phyloP scores from a whole-genome alignment of 2,113 vertebrate genomes.

The Aptenodytes patagonicus region DNA sequence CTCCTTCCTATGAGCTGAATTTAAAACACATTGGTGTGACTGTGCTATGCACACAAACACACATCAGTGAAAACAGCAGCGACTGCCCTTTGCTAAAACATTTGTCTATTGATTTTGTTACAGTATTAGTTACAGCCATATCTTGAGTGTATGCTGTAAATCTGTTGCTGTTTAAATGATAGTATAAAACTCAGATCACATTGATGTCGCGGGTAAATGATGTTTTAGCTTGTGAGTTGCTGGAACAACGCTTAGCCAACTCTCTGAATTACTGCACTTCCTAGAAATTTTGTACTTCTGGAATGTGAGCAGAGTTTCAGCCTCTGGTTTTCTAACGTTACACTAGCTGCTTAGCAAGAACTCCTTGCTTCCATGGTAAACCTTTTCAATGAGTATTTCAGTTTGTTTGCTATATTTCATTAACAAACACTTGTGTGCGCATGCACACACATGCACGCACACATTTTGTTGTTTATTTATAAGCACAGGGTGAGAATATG shows the following conservation, averaged over 20 bases:
- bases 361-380: slow-evolving; percentile 28
- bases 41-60: not conserved
- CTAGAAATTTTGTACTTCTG: slow-evolving; percentile 39
- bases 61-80: not conserved
- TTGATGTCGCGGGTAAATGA: slow-evolving; percentile 14
- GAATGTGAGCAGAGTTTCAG: not conserved
- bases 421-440: not conserved
- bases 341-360: not conserved
- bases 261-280: slow-evolving; percentile 43
- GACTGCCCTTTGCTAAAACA: not conserved
- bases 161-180: slow-evolving; percentile 33
- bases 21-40: slow-evolving; percentile 57
- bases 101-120: slow-evolving; percentile 52
- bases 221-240: not conserved
- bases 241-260: not conserved
- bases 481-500: slow-evolving; percentile 28
- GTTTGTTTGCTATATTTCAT: not conserved
- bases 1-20: slow-evolving; percentile 39
- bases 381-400: not conserved
- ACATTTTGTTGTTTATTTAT: not conserved
- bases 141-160: slow-evolving; percentile 12
- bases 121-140: slow-evolving; percentile 21
- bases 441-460: not conserved
- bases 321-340: slow-evolving; percentile 19
- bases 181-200: slow-evolving; percentile 35